Percentiles rank a stretch among this genome's conserved stretches.
Conservation (phyloP, 1,140 invertebrate genomes). For the Camponotus pennsylvanicus region DNA sequence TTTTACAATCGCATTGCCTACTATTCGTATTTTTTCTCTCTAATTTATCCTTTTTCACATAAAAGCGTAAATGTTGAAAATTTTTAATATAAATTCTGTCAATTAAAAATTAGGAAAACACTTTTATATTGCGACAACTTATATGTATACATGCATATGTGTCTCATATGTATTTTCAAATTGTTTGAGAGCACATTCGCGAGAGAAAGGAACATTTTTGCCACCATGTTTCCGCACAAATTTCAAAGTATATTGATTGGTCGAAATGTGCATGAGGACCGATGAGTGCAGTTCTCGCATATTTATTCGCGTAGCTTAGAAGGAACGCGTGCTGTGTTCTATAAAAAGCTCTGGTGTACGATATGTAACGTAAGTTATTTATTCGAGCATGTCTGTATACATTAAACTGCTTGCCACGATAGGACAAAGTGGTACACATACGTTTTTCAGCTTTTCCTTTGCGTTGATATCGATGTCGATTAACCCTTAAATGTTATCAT, state of each 20-base stretch:
- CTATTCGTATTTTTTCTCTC: not conserved
- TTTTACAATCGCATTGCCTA: not conserved
- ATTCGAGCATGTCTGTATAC: slow-evolving; percentile 46
- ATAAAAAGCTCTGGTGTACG: slow-evolving; percentile 47
- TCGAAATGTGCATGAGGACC: slow-evolving; percentile 16
- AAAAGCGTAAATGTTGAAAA: not conserved
- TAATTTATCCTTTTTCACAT: not conserved
- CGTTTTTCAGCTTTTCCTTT: not conserved
- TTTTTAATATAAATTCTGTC: not conserved
- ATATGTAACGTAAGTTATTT: slow-evolving; percentile 58
- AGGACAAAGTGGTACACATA: slow-evolving; percentile 23
- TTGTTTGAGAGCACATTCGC: not conserved
- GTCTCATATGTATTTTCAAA: slow-evolving; percentile 3
- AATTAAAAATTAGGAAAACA: slow-evolving; percentile 39
- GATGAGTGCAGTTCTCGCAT: not conserved
- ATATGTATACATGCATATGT: slow-evolving; percentile 1
- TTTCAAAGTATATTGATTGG: slow-evolving; percentile 39
- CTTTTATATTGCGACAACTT: slow-evolving; percentile 35
- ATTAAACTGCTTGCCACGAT: slow-evolving; percentile 25
- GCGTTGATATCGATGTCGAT: slow-evolving; percentile 14
- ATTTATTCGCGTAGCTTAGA: slow-evolving; percentile 2
- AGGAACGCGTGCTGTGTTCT: slow-evolving; percentile 17
- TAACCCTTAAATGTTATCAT: slow-evolving; percentile 53
- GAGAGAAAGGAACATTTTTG: not conserved
- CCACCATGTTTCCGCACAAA: slow-evolving; percentile 3